Base-by-base conservation (phyloP, 2,797 vertebrate genomes). In the Brotula barbata region DNA sequence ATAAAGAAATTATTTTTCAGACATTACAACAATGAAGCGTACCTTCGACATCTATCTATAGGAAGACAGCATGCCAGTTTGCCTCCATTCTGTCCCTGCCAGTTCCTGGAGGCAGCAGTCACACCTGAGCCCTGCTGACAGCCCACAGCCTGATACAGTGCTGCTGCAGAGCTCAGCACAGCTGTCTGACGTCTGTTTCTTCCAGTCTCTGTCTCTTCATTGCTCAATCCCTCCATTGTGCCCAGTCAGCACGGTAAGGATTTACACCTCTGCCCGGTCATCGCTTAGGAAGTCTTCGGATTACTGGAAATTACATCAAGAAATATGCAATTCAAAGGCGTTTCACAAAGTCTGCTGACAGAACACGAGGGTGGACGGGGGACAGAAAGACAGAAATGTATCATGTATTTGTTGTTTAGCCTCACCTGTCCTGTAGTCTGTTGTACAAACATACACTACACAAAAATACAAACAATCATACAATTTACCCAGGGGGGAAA, bases 121-220 rank as follows among this genome's bases (percentile, higher is more conserved):
- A 71, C 78, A 66, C 68, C 70, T 83, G 71, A 59, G 71, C 58
- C 60, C 31, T 14, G 64, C 68, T 87, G 88, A 88, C 87, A 86
- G 81, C 48, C 64, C 68, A 62, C 76, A 75, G 82, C 65, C 85
- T 77, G 80, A 78, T 72, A 77, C 65, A 58, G 65, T 55, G 51
- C 10, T 62, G 84, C 78, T 87, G 85, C 84, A 85, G 20, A 85
- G 78, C 86, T 89, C 89, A 89, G 89, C 89, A 90, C 87, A 88
- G 84, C 88, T 90, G 88, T 90, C 87, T 77, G 75, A 85, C 82
- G 82, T 85, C 84, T 65, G 71, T 65, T 83, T 83, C 83, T 60
- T 84, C 77, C 68, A 6, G 68, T 83, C 84, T 75, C 68, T 44
- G 49, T 79, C 78, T 79, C 71, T 67, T 67, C 62, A 66, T 74